These are phyloP conservation scores for Alosa sapidissima DNA, from an alignment of 2,797 vertebrate genomes.

Conservation along the genomic window DNA sequence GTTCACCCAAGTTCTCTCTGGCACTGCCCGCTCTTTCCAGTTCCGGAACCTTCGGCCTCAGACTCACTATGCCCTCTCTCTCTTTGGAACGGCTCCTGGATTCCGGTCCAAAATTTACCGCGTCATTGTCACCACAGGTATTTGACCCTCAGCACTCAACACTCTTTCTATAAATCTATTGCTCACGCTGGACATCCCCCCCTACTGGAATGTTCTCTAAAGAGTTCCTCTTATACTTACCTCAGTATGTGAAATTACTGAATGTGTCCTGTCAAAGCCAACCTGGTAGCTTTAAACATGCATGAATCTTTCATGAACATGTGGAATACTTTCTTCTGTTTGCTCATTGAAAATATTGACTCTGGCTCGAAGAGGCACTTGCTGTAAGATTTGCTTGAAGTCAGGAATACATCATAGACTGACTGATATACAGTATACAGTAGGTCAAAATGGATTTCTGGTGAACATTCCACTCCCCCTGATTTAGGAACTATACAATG, in stretches of 20 bases:
- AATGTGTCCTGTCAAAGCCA: conserved; percentile 28
- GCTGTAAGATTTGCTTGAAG: conserved; percentile 18
- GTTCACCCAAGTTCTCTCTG: conserved; percentile 68
- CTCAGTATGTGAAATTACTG: conserved; percentile 3
- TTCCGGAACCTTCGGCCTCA: conserved; percentile 79
- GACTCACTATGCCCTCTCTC: conserved; percentile 73
- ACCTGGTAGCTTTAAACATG: conserved; percentile 26
- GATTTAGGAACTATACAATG: too few relatives aligned
- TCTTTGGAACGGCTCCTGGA: conserved; percentile 62
- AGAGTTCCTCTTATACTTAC: not conserved
- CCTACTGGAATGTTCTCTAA: not conserved
- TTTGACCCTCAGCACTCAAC: not conserved
- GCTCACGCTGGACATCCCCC: not conserved
- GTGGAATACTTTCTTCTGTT: conserved; percentile 29
- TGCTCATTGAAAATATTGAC: conserved; percentile 33
- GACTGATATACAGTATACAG: not conserved
- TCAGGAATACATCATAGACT: not conserved
- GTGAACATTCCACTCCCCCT: not conserved
- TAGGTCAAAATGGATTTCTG: not conserved
- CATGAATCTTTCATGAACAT: conserved; percentile 17
- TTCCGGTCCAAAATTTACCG: conserved; percentile 72
- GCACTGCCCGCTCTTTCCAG: conserved; percentile 68
- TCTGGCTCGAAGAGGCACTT: conserved; percentile 6
- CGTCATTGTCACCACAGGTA: conserved; percentile 71
- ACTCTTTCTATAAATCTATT: not conserved